Conservation (phyloP, 2,113 vertebrate species). For the western clawed frog (Xenopus tropicalis) region UCB_Xtro_10.0 CM004447.2:93982001-93982500, state of each 20-base stretch:
- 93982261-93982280: slow-evolving; percentile 92
- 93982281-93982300: slow-evolving; percentile 99
- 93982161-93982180: slow-evolving; percentile 98
- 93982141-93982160: slow-evolving; percentile 98
- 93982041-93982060: too few species aligned
- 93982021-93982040: too few species aligned
- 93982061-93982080: too few species aligned
- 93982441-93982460: neutral
- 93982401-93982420: slow-evolving; percentile 37
- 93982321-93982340: slow-evolving; percentile 41
- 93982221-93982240: slow-evolving; percentile 98
- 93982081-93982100: too few species aligned
- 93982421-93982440: neutral
- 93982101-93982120: slow-evolving; percentile 34
- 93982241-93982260: slow-evolving; percentile 98
- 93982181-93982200: slow-evolving; percentile 97
- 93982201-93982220: slow-evolving; percentile 97
- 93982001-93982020: too few species aligned
- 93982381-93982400: slow-evolving; percentile 16
- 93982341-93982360: slow-evolving; percentile 7
- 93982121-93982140: slow-evolving; percentile 93
- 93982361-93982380: slow-evolving; percentile 8
- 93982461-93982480: neutral
- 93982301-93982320: slow-evolving; percentile 51
- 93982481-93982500: too few species aligned